phyloP scores from a whole-genome alignment of 2,888 invertebrate species.

The Hetaerina titia region DNA sequence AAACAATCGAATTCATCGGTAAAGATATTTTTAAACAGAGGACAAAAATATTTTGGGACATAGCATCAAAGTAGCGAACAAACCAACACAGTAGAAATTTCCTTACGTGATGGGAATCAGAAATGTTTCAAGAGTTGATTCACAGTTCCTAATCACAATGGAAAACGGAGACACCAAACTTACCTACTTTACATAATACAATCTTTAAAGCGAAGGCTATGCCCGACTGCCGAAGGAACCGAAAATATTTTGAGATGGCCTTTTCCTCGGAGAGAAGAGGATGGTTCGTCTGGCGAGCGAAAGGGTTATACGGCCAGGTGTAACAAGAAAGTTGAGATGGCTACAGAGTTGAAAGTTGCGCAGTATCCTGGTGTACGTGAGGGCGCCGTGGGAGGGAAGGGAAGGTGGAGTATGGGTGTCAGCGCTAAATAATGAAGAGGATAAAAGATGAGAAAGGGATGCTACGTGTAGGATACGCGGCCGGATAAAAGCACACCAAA shows the following conservation, averaged over 20 bases:
- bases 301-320: conserved; percentile 25
- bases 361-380: background rate
- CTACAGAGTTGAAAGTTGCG: conserved; percentile 34
- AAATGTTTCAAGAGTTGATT: too few relatives aligned
- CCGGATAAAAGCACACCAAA: background rate
- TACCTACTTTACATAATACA: background rate
- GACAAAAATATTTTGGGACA: too few relatives aligned
- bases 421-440: conserved; percentile 4
- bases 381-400: background rate
- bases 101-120: too few relatives aligned
- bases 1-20: too few relatives aligned
- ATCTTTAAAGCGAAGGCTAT: background rate
- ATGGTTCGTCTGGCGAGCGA: background rate
- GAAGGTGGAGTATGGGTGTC: background rate
- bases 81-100: too few relatives aligned
- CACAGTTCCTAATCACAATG: too few relatives aligned
- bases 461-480: background rate
- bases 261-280: background rate
- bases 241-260: conserved; percentile 16
- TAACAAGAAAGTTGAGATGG: background rate
- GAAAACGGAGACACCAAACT: background rate
- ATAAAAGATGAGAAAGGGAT: background rate
- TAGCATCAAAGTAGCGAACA: too few relatives aligned
- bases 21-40: too few relatives aligned
- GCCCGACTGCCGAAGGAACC: background rate